These are phyloP conservation scores for Selene dorsalis DNA, from an alignment of 2,797 vertebrate species.

Conservation along the genomic window DNA sequence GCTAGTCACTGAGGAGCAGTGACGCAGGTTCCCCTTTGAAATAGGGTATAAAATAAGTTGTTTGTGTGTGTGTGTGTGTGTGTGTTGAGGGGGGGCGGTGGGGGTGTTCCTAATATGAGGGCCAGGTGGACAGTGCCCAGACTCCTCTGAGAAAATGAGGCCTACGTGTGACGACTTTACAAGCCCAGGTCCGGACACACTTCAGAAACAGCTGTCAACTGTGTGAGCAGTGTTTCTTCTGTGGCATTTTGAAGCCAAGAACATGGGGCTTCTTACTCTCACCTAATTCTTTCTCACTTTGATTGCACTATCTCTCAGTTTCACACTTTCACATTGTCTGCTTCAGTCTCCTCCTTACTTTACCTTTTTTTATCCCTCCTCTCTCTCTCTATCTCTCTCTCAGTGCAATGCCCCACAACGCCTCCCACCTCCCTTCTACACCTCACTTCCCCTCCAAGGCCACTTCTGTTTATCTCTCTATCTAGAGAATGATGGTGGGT, in stretches of 20 bases:
- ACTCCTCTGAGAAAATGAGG: constrained; percentile 72
- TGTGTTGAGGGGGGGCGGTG: neutral
- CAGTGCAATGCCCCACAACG: constrained; percentile 10
- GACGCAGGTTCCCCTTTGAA: constrained; percentile 74
- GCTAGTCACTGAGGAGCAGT: constrained; percentile 57
- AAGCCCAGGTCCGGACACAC: constrained; percentile 75
- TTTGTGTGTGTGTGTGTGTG: constrained; percentile 54
- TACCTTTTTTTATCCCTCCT: constrained; percentile 42
- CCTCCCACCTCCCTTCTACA: constrained; percentile 33
- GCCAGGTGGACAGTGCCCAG: constrained; percentile 71
- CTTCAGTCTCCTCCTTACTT: constrained; percentile 17
- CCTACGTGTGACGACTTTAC: constrained; percentile 79
- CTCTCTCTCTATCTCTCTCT: constrained; percentile 4
- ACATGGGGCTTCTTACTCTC: constrained; percentile 35
- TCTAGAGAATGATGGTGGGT: constrained; percentile 80
- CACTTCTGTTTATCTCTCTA: constrained; percentile 71
- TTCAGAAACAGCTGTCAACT: constrained; percentile 81
- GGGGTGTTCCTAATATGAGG: constrained; percentile 63
- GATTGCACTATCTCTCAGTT: constrained; percentile 54
- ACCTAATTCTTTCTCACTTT: constrained; percentile 41
- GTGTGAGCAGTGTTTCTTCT: constrained; percentile 73
- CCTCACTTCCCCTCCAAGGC: constrained; percentile 51
- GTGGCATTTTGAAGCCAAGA: constrained; percentile 55
- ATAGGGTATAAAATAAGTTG: constrained; percentile 70
- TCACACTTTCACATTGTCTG: constrained; percentile 49